Percentiles rank a stretch among this genome's conserved stretches.
phyloP scores from a whole-genome alignment of 2,797 vertebrate species.

The Pelodytes ibericus region DNA sequence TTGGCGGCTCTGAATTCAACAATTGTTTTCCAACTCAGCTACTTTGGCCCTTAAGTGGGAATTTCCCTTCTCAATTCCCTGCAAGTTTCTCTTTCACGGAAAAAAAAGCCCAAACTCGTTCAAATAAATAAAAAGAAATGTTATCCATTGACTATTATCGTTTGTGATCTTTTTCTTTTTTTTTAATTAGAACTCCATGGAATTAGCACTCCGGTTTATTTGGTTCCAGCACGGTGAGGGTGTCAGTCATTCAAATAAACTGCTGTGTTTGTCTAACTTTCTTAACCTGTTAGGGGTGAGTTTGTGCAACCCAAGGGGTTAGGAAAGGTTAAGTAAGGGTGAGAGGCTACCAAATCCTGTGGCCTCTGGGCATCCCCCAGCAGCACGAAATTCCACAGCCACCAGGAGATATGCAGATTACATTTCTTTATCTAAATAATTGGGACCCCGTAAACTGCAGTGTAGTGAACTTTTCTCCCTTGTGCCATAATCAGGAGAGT shows the following conservation, averaged over 20 bases:
- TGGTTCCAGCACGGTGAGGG: background rate
- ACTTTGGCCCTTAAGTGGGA: too few relatives aligned
- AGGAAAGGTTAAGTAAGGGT: background rate
- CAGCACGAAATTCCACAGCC: conserved; percentile 1
- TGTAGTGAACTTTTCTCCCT: conserved; percentile 47
- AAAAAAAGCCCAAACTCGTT: too few relatives aligned
- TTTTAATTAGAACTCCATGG: background rate
- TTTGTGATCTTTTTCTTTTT: background rate
- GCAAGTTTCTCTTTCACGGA: too few relatives aligned
- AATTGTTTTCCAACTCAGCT: too few relatives aligned
- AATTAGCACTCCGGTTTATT: background rate
- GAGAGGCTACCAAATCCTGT: background rate
- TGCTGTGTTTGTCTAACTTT: background rate
- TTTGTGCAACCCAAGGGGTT: background rate
- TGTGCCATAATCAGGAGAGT: conserved; percentile 43
- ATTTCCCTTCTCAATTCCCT: too few relatives aligned
- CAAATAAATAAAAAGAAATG: too few relatives aligned
- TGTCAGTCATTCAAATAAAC: background rate
- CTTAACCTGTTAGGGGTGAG: background rate
- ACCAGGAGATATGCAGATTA: conserved; percentile 22
- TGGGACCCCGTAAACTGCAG: conserved; percentile 6
- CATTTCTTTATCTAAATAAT: conserved; percentile 25
- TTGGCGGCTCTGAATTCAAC: too few relatives aligned
- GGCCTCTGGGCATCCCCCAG: background rate
- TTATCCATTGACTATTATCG: background rate